These are phyloP conservation scores for Drosophila ambigua DNA, from an alignment of 1,140 invertebrate genomes.

Conservation along the genomic window DNA sequence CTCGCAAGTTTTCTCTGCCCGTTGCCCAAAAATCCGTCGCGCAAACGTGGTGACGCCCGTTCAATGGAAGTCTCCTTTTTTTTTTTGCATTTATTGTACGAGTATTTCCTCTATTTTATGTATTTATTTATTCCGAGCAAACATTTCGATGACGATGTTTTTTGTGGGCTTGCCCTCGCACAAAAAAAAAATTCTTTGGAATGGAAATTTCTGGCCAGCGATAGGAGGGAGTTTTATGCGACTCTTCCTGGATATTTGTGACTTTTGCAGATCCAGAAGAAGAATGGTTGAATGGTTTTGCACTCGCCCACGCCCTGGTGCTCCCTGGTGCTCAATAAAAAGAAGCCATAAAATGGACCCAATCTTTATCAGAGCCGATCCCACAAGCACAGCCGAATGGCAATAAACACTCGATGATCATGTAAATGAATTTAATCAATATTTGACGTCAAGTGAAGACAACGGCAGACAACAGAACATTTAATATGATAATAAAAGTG, in stretches of 20 bases:
- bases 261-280: too few species aligned
- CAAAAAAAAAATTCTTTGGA: slow-evolving; percentile 34
- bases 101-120: slow-evolving; percentile 57
- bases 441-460: slow-evolving; percentile 63
- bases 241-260: too few species aligned
- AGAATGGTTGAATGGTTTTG: slow-evolving; percentile 11
- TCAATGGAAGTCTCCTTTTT: slow-evolving; percentile 49
- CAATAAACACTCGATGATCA: slow-evolving; percentile 60
- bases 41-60: slow-evolving; percentile 49
- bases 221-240: background rate
- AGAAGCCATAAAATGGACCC: slow-evolving; percentile 35
- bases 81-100: slow-evolving; percentile 65
- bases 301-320: slow-evolving; percentile 11
- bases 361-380: slow-evolving; percentile 36
- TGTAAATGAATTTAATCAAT: slow-evolving; percentile 66
- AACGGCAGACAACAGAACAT: slow-evolving; percentile 68
- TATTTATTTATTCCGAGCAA: slow-evolving; percentile 71
- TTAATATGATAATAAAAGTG: slow-evolving; percentile 72
- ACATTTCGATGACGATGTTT: slow-evolving; percentile 72
- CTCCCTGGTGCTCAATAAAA: background rate
- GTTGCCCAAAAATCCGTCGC: slow-evolving; percentile 39
- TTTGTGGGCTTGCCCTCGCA: slow-evolving; percentile 60
- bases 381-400: slow-evolving; percentile 7
- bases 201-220: slow-evolving; percentile 61
- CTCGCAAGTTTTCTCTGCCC: background rate